phyloP scores from a whole-genome alignment of 2,797 vertebrate species.

The Enteromius radiatus region DNA sequence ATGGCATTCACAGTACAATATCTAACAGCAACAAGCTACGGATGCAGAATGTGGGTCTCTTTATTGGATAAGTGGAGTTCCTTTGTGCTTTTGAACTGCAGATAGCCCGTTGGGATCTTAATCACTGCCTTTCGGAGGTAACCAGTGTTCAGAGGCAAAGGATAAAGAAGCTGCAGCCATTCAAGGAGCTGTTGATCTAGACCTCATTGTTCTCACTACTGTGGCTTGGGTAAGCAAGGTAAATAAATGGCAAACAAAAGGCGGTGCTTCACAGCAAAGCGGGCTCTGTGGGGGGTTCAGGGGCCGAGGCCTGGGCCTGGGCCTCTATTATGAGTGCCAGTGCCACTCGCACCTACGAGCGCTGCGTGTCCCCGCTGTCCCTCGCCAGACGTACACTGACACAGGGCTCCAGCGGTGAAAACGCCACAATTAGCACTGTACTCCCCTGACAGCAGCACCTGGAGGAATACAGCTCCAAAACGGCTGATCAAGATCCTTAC shows the following conservation, averaged over 20 bases:
- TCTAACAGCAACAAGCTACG: slow-evolving; percentile 69
- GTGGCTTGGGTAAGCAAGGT: slow-evolving; percentile 73
- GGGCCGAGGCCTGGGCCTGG: slow-evolving; percentile 40
- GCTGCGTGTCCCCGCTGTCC: slow-evolving; percentile 43
- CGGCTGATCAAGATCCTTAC: neutral
- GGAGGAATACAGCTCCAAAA: slow-evolving; percentile 26
- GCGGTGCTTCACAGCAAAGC: slow-evolving; percentile 69
- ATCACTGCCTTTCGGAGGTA: slow-evolving; percentile 74
- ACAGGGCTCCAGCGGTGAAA: slow-evolving; percentile 12
- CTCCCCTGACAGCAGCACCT: slow-evolving; percentile 48
- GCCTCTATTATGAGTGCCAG: slow-evolving; percentile 49
- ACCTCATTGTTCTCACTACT: slow-evolving; percentile 68
- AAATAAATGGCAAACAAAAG: slow-evolving; percentile 79
- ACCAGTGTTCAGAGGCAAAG: slow-evolving; percentile 68
- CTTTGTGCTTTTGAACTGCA: slow-evolving; percentile 77
- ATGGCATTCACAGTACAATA: slow-evolving; percentile 28
- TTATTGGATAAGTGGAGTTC: slow-evolving; percentile 80
- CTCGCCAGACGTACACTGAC: slow-evolving; percentile 53
- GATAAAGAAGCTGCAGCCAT: slow-evolving; percentile 71
- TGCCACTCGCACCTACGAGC: slow-evolving; percentile 51
- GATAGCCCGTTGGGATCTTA: slow-evolving; percentile 78
- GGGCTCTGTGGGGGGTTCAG: slow-evolving; percentile 63
- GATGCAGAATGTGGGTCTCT: slow-evolving; percentile 66
- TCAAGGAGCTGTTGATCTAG: slow-evolving; percentile 76
- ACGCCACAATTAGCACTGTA: slow-evolving; percentile 49